Percentiles rank a stretch among this genome's conserved stretches.
phyloP scores from a whole-genome alignment of 2,888 invertebrate genomes.

The Leptopilina myrica region DNA sequence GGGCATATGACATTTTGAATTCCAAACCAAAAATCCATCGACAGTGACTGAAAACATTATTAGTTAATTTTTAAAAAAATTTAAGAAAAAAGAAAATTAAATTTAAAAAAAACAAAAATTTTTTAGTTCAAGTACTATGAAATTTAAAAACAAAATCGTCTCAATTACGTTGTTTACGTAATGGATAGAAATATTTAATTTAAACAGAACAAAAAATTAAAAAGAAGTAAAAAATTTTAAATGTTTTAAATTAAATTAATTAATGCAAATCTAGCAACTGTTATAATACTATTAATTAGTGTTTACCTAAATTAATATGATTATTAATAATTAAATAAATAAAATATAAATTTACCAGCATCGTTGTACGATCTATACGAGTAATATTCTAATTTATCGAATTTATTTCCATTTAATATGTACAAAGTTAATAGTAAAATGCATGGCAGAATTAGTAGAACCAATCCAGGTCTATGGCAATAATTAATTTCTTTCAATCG shows the following conservation, averaged over 20 bases:
- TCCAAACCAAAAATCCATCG: conserved; percentile 79
- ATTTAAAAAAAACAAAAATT: not conserved
- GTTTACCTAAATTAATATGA: too few species aligned
- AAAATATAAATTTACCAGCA: conserved; percentile 26
- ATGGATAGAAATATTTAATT: too few species aligned
- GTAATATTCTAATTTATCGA: conserved; percentile 59
- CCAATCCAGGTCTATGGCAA: conserved; percentile 63
- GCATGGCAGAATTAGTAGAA: conserved; percentile 66
- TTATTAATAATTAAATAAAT: not conserved
- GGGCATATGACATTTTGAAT: conserved; percentile 81
- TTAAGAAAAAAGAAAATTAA: not conserved
- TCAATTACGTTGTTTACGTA: too few species aligned
- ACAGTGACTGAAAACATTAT: conserved; percentile 59
- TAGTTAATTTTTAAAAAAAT: not conserved
- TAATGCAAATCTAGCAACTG: too few species aligned
- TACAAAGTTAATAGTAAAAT: conserved; percentile 66
- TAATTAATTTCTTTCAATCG: conserved; percentile 62
- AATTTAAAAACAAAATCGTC: too few species aligned
- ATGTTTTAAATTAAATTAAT: too few species aligned
- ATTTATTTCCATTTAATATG: conserved; percentile 61
- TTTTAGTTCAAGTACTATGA: too few species aligned
- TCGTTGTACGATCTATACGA: conserved; percentile 44
- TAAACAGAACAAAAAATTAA: too few species aligned
- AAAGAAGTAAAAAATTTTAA: too few species aligned
- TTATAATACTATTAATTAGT: too few species aligned